Conservation (phyloP, 2,113 vertebrate genomes). For the Romanogobio albipinnatus region DNA sequence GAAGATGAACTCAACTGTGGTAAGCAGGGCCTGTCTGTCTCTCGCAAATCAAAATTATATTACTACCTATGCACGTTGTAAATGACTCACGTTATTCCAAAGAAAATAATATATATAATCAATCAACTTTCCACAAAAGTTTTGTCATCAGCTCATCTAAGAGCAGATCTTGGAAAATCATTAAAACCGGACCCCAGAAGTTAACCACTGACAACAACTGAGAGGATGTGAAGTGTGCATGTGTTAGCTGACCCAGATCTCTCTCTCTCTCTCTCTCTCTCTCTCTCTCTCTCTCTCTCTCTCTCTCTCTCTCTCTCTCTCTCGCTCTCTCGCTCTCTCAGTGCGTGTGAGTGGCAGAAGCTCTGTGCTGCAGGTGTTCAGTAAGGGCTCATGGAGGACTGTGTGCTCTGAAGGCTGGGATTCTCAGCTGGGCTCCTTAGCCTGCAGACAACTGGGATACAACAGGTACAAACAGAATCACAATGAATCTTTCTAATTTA, state of each 20-base stretch:
- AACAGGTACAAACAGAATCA: conserved; percentile 52
- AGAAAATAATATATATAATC: background rate
- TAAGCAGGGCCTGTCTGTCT: conserved; percentile 30
- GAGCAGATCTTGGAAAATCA: background rate
- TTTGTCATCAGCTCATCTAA: background rate
- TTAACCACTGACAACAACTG: too few relatives aligned
- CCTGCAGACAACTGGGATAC: conserved; percentile 66
- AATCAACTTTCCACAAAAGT: background rate
- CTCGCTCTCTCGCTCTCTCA: conserved; percentile 44
- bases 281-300: conserved; percentile 34
- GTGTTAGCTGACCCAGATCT: background rate
- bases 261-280: conserved; percentile 31
- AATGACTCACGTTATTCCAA: background rate
- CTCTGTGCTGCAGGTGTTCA: conserved; percentile 61
- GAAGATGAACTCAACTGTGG: conserved; percentile 66
- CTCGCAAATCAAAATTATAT: background rate
- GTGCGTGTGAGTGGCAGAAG: conserved; percentile 62
- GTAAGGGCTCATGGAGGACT: conserved; percentile 56
- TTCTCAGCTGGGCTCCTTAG: conserved; percentile 50
- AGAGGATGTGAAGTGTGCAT: background rate
- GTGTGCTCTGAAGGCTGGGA: conserved; percentile 63
- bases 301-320: conserved; percentile 23
- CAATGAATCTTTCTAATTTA: background rate
- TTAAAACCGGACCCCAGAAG: background rate
- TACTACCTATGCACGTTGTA: background rate